Percentiles rank a stretch among this genome's conserved stretches.
These are phyloP conservation scores for Rissa tridactyla DNA, from an alignment of 2,113 vertebrate species.

Conservation along the genomic window DNA sequence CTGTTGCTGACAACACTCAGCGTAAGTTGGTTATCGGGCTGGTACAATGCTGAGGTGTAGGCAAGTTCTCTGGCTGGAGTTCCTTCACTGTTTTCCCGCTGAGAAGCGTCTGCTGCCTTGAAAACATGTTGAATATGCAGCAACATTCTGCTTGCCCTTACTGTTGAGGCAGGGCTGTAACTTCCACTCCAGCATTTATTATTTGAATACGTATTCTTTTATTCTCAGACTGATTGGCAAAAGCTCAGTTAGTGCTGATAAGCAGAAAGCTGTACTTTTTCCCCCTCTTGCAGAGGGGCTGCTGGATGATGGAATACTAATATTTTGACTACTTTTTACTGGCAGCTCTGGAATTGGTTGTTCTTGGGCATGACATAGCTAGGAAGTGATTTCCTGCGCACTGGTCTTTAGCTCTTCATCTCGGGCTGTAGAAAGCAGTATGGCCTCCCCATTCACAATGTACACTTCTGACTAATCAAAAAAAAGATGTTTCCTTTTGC, in stretches of 20 bases:
- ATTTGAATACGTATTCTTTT: not conserved
- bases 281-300: not conserved
- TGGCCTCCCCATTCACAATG: not conserved
- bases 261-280: not conserved
- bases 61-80: not conserved
- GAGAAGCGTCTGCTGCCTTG: not conserved
- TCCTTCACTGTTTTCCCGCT: not conserved
- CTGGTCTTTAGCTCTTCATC: not conserved
- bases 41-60: too few species aligned
- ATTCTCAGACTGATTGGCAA: not conserved
- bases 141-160: not conserved
- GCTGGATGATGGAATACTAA: not conserved
- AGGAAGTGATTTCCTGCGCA: not conserved
- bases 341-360: not conserved
- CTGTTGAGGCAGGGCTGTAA: not conserved
- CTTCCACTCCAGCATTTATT: not conserved
- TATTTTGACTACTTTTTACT: not conserved
- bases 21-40: fast-evolving
- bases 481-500: not conserved
- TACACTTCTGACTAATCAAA: not conserved
- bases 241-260: not conserved
- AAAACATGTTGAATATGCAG: not conserved
- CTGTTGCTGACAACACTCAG: fast-evolving
- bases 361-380: not conserved
- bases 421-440: not conserved